phyloP scores from a whole-genome alignment of 2,113 vertebrate species.

The Miniopterus natalensis region DNA sequence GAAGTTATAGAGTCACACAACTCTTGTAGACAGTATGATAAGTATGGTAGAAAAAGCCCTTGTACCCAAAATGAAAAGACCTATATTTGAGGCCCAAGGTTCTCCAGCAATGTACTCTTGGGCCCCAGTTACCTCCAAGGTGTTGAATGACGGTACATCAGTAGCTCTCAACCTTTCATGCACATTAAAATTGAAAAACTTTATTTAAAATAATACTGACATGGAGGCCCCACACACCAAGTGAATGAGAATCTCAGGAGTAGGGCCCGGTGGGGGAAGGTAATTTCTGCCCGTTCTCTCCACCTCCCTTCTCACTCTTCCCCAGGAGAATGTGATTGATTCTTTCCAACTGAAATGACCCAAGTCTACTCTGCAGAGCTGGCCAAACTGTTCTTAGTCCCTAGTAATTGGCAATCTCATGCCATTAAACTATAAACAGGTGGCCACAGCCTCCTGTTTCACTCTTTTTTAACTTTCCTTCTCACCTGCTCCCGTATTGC shows the following conservation, averaged over 20 bases:
- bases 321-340: background rate
- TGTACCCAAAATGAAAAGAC: background rate
- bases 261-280: background rate
- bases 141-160: background rate
- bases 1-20: slow-evolving; percentile 11
- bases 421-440: background rate
- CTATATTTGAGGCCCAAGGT: background rate
- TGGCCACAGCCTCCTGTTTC: background rate
- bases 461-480: background rate
- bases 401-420: background rate
- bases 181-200: background rate
- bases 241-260: background rate
- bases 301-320: background rate
- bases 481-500: background rate
- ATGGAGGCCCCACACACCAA: background rate
- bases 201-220: background rate
- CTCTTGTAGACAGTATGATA: background rate
- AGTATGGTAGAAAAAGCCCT: background rate
- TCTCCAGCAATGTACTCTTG: background rate
- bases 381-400: background rate
- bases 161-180: background rate
- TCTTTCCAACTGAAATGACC: background rate
- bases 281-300: background rate
- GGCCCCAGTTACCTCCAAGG: background rate
- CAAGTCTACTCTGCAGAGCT: background rate